These are phyloP conservation scores for Acropternis orthonyx DNA, from an alignment of 2,797 vertebrate genomes.

Conservation along the genomic window DNA sequence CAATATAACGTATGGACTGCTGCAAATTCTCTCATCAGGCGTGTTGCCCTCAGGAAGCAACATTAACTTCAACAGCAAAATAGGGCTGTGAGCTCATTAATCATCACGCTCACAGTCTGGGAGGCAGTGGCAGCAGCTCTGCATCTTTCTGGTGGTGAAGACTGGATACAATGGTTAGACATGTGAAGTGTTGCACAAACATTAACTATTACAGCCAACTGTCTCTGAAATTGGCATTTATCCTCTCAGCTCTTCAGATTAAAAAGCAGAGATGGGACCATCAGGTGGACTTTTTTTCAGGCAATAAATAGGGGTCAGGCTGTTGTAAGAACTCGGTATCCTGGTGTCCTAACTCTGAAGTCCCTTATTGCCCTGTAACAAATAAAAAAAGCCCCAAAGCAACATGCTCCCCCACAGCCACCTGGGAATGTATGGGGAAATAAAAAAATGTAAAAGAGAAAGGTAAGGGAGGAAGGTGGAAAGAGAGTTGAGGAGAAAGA, in stretches of 20 bases:
- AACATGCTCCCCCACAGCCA: neutral
- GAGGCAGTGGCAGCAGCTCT: constrained; percentile 43
- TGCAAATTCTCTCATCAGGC: constrained; percentile 68
- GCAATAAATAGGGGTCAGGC: neutral
- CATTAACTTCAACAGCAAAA: constrained; percentile 70
- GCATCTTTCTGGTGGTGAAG: constrained; percentile 20
- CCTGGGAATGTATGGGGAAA: neutral
- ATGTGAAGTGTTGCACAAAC: constrained; percentile 34
- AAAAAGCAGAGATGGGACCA: neutral
- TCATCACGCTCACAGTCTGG: constrained; percentile 43
- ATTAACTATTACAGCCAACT: constrained; percentile 47
- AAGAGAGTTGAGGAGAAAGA: neutral
- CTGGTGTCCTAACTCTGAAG: neutral
- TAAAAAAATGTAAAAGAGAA: neutral
- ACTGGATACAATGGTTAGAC: constrained; percentile 38
- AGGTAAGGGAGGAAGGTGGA: neutral
- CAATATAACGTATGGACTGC: constrained; percentile 67
- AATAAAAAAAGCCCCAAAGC: neutral
- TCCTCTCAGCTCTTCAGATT: neutral
- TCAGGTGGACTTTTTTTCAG: neutral
- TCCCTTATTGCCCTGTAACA: neutral
- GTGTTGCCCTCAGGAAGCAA: constrained; percentile 63
- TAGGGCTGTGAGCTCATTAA: constrained; percentile 65
- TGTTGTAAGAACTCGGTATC: neutral
- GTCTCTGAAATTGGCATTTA: constrained; percentile 30